Conservation (phyloP, 2,797 vertebrate genomes). For the Platalea minor region DNA sequence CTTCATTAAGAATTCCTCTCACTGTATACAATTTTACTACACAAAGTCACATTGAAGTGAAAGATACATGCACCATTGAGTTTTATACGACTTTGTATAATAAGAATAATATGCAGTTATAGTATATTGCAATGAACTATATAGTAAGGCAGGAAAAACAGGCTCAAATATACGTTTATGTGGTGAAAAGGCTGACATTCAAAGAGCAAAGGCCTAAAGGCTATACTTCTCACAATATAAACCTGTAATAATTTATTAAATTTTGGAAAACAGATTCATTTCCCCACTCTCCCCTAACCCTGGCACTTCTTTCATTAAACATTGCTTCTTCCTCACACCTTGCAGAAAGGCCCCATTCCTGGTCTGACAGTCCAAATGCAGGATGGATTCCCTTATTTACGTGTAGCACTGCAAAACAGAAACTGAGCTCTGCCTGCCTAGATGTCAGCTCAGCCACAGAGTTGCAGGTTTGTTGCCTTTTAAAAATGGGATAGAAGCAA, state of each 20-base stretch:
- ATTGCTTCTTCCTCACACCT: neutral
- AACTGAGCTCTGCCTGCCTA: neutral
- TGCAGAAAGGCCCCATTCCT: neutral
- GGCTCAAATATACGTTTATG: neutral
- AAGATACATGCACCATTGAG: constrained; percentile 65
- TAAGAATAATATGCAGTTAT: constrained; percentile 51
- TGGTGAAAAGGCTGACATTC: neutral
- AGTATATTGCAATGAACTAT: constrained; percentile 4
- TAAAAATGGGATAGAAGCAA: neutral
- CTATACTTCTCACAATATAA: neutral
- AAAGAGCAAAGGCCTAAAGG: neutral
- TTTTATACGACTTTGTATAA: constrained; percentile 63
- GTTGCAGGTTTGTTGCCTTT: neutral
- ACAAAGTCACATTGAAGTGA: constrained; percentile 74
- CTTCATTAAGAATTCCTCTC: constrained; percentile 63
- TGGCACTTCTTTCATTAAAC: neutral
- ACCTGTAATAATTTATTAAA: neutral
- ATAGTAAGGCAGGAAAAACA: constrained; percentile 4
- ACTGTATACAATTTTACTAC: constrained; percentile 62
- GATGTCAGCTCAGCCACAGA: neutral
- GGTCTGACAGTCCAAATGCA: neutral
- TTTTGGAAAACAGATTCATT: neutral
- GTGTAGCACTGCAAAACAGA: neutral
- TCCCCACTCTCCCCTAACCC: neutral
- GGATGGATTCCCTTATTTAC: neutral